Conservation (phyloP, 2,797 vertebrate genomes). For the Mormyrops boulengeri region DNA sequence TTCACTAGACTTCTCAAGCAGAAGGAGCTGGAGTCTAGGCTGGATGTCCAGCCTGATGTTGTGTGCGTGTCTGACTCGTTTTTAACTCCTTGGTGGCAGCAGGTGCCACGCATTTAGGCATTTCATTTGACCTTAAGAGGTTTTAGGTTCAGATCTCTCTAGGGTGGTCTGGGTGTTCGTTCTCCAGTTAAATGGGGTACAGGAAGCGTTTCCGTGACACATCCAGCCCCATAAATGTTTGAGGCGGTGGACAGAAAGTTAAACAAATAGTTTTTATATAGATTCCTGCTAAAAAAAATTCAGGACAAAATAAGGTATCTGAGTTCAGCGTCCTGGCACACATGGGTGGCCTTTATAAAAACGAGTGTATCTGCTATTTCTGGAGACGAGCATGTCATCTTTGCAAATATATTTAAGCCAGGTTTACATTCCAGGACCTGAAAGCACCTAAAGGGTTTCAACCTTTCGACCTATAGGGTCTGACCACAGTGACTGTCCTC, state of each 20-base stretch:
- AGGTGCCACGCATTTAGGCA: not conserved
- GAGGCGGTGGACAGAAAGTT: not conserved
- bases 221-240: not conserved
- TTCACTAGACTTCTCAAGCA: not conserved
- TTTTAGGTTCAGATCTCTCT: not conserved
- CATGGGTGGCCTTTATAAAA: not conserved
- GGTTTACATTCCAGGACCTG: not conserved
- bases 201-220: not conserved
- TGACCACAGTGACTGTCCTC: not conserved
- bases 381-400: not conserved
- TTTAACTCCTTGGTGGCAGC: not conserved
- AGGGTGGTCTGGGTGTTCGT: not conserved
- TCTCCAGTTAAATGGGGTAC: not conserved
- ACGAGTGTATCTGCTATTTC: not conserved
- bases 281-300: not conserved
- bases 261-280: not conserved
- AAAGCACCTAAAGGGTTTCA: not conserved
- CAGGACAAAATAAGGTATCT: not conserved
- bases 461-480: not conserved
- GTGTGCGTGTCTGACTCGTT: not conserved
- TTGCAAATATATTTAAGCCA: constrained; percentile 2
- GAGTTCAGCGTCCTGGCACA: not conserved
- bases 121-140: not conserved
- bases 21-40: not conserved
- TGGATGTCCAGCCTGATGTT: not conserved